phyloP scores from a whole-genome alignment of 2,113 vertebrate genomes.

The Pycnonotus jocosus region DNA sequence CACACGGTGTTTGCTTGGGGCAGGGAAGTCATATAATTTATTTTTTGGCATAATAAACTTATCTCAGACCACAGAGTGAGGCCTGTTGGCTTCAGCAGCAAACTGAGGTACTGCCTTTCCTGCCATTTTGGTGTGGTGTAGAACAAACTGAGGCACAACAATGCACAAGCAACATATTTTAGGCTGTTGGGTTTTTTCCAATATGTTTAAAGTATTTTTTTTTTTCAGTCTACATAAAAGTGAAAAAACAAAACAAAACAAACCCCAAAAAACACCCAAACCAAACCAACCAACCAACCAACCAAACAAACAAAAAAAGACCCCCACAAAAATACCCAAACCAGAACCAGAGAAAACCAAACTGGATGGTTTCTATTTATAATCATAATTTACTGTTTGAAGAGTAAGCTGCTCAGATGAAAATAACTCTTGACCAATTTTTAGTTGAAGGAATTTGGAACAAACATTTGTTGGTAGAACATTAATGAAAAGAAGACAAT shows the following conservation, averaged over 20 bases:
- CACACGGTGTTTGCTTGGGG: neutral
- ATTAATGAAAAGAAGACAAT: neutral
- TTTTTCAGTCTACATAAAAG: neutral
- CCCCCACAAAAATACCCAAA: no score
- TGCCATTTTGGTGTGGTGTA: neutral
- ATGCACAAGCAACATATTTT: neutral
- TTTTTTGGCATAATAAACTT: neutral
- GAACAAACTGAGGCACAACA: neutral
- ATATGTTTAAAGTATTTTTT: neutral
- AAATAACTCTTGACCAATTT: neutral
- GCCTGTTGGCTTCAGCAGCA: neutral
- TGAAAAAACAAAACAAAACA: neutral
- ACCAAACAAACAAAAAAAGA: no score
- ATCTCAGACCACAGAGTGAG: neutral
- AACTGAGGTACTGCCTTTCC: neutral
- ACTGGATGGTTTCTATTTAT: neutral
- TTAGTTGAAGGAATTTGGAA: neutral
- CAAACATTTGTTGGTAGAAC: neutral
- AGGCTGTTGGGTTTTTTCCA: rapidly evolving
- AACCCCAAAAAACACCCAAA: no score
- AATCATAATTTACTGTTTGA: neutral
- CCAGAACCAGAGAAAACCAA: neutral
- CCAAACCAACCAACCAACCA: no score
- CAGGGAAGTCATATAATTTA: neutral
- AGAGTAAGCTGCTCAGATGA: neutral